Evolutionary conservation across 2,888 invertebrate species (phyloP), one percentile per base, ranked within the genome.

Genomic region (Trisateles emortualis): DNA sequence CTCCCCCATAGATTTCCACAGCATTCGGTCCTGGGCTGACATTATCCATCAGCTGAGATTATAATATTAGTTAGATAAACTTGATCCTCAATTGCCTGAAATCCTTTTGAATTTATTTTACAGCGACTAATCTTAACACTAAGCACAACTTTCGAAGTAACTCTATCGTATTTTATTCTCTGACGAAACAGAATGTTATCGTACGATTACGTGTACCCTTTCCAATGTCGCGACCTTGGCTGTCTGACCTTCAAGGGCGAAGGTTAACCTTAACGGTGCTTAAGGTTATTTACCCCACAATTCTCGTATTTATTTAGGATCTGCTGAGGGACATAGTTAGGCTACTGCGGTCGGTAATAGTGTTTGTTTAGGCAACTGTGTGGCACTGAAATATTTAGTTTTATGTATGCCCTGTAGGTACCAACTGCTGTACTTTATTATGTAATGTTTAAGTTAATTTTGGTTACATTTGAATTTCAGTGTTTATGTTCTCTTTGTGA

Each of bases 221-320:
- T 49, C 38, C 59, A 59, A 69, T 57, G 70, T 59, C 33, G 13
- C 30, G 47, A 58, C 72, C 73, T 69, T 72, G 66, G 55, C 40
- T 46, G 51, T 56, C 52, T 67, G 52, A 53, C 59, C 59, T 66
- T 69, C 50, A 42, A 44, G 55, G 64, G 46, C 52, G 42, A 39
- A 42, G 43, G 45, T 36, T 58, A 41, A 45, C 52, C 54, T 51
- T 46, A 47, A 39, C 30, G 17, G 10, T 6, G 11, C 19, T 32
- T 5, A 16, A 42, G 53, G 32, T 2, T 44, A 24, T 49, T 54
- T 13, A 54, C 44, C 53, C 35, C 32, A 17, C 5, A 32, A 35
- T 22, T 17, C 26, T 36, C 39, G 35, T 42, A 50, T 41, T 49
- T 55, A 51, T 22, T 35, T 29, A 52, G 38, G 47, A 17, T 10